A percentile compares a stretch with the other conserved stretches of the same genome.
Conservation (phyloP, 2,888 invertebrate genomes). For the Ophioninae sp. region DNA sequence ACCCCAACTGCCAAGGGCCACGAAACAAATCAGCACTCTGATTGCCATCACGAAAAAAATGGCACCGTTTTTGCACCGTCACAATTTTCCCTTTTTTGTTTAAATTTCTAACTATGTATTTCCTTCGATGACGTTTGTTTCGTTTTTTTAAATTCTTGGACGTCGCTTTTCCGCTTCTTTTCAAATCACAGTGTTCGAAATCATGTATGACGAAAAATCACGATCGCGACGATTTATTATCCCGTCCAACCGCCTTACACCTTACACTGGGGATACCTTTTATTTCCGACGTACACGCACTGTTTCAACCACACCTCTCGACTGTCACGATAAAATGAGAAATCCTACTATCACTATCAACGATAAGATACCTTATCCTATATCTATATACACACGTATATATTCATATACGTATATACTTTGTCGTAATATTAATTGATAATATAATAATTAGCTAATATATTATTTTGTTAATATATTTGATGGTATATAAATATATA, state of each 20-base stretch:
- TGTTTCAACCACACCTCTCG: slow-evolving; percentile 75
- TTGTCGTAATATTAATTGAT: no score
- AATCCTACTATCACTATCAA: slow-evolving; percentile 74
- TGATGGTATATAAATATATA: not conserved
- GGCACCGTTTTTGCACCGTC: not conserved
- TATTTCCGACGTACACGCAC: slow-evolving; percentile 55
- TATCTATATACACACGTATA: slow-evolving; percentile 51
- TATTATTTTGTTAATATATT: no score
- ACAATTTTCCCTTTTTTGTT: not conserved
- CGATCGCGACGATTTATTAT: slow-evolving; percentile 46
- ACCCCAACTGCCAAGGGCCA: slow-evolving; percentile 43
- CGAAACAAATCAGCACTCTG: slow-evolving; percentile 49
- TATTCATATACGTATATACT: no score
- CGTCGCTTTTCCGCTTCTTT: not conserved
- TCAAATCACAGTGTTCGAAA: slow-evolving; percentile 35
- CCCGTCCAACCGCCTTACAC: slow-evolving; percentile 42
- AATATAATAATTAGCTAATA: no score
- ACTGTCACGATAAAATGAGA: slow-evolving; percentile 68
- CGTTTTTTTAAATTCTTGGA: not conserved
- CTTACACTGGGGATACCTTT: slow-evolving; percentile 36
- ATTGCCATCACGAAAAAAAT: not conserved
- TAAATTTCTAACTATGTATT: not conserved
- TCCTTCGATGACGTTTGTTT: not conserved
- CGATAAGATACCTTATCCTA: slow-evolving; percentile 77
- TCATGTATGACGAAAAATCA: not conserved